Conservation (phyloP, 2,888 invertebrate genomes). For the Entomobrya multifasciata region DNA sequence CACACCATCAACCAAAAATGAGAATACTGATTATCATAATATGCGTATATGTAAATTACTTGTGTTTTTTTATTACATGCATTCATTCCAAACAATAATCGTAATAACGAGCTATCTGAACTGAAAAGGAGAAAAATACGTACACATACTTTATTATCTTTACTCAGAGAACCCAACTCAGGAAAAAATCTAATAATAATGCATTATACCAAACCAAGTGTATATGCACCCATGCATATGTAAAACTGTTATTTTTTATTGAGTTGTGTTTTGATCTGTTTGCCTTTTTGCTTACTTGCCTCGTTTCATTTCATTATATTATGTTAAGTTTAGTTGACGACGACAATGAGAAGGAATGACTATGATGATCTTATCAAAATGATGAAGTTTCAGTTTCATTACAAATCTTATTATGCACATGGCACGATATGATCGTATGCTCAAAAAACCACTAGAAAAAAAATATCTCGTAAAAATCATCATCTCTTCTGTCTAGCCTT, state of each 20-base stretch:
- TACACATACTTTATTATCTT: neutral
- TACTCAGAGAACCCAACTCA: too few relatives aligned
- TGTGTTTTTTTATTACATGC: neutral
- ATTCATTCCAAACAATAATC: conserved; percentile 16
- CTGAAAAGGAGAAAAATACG: neutral
- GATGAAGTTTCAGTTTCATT: conserved; percentile 63
- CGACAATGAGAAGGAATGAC: conserved; percentile 3
- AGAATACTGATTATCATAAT: too few relatives aligned
- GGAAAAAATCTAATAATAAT: neutral
- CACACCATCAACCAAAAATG: neutral
- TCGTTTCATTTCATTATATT: neutral
- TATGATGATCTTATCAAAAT: conserved; percentile 50
- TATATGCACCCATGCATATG: conserved; percentile 3
- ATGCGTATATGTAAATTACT: too few relatives aligned
- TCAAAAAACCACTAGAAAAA: too few relatives aligned
- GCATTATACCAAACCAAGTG: neutral
- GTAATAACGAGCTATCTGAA: neutral
- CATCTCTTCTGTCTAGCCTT: neutral
- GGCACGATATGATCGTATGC: too few relatives aligned
- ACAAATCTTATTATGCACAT: conserved; percentile 27
- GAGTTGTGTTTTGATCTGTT: conserved; percentile 33
- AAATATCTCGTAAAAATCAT: neutral
- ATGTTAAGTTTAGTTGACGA: conserved; percentile 5
- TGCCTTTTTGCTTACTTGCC: neutral
- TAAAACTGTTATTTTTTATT: conserved; percentile 21